These are phyloP conservation scores for Hydrophis major DNA, from an alignment of 2,797 vertebrate genomes.

Conservation along the genomic window DNA sequence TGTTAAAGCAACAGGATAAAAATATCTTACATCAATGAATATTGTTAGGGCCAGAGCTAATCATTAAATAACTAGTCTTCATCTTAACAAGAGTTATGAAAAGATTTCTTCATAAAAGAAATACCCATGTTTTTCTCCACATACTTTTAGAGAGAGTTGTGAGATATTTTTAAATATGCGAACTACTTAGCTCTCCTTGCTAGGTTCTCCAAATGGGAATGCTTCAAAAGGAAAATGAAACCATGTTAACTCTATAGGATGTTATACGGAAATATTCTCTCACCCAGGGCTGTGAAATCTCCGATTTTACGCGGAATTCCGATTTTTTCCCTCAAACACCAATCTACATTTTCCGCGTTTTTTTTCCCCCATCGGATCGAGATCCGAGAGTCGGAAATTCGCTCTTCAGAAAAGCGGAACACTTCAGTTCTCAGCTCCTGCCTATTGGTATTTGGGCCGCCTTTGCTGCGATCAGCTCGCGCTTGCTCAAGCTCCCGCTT, in stretches of 20 bases:
- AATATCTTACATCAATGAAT: background rate
- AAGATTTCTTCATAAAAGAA: background rate
- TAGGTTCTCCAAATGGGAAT: slow-evolving; percentile 43
- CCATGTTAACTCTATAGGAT: slow-evolving; percentile 26
- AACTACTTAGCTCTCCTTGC: slow-evolving; percentile 40
- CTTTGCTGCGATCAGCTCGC: too few species aligned
- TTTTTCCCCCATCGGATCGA: too few species aligned
- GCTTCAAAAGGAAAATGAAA: slow-evolving; percentile 44
- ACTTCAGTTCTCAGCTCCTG: too few species aligned
- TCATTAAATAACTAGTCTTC: slow-evolving; percentile 3
- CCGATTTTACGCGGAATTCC: too few species aligned
- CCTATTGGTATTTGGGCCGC: too few species aligned
- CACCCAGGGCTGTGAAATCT: background rate
- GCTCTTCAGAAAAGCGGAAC: too few species aligned
- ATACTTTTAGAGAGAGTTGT: slow-evolving; percentile 38
- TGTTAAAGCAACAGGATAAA: background rate
- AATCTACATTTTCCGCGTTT: too few species aligned
- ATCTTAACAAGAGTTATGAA: slow-evolving; percentile 20
- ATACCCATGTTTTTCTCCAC: slow-evolving; percentile 16
- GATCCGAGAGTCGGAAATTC: too few species aligned
- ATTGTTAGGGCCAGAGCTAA: background rate
- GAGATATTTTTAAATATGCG: slow-evolving; percentile 34
- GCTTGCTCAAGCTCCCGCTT: too few species aligned
- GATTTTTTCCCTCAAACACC: too few species aligned
- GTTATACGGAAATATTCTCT: slow-evolving; percentile 32